Evolutionary conservation across 2,888 invertebrate species (phyloP).

Genomic region (Spodoptera exigua): DNA sequence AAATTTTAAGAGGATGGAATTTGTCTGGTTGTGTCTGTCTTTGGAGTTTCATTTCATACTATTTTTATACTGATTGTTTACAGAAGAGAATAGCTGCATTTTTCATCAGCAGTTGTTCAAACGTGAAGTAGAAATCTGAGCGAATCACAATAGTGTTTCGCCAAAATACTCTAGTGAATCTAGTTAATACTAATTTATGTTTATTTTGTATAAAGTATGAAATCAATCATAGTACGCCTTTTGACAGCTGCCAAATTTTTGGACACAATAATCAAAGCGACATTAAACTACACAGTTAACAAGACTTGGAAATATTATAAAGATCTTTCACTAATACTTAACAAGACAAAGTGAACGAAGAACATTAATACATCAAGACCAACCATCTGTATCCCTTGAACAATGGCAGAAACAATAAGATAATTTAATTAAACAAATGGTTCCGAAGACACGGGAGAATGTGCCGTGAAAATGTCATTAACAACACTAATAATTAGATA

Average conservation of each 20-base stretch:
- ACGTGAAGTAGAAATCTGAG: neutral
- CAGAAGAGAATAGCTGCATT: too few species aligned
- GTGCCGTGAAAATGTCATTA: slow-evolving; percentile 87
- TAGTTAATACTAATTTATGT: slow-evolving; percentile 12
- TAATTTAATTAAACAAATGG: slow-evolving; percentile 78
- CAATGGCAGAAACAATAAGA: slow-evolving; percentile 58
- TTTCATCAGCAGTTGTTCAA: too few species aligned
- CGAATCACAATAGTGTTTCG: too few species aligned
- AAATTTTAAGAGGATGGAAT: slow-evolving; percentile 66
- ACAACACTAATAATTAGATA: slow-evolving; percentile 86
- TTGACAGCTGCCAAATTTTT: slow-evolving; percentile 41
- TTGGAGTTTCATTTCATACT: slow-evolving; percentile 32
- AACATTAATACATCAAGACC: slow-evolving; percentile 42
- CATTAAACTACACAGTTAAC: slow-evolving; percentile 10
- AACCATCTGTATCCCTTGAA: slow-evolving; percentile 51
- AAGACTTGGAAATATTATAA: slow-evolving; percentile 33
- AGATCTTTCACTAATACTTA: slow-evolving; percentile 40
- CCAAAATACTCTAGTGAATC: slow-evolving; percentile 16
- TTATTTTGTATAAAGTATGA: slow-evolving; percentile 29
- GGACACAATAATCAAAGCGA: slow-evolving; percentile 30
- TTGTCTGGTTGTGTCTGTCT: slow-evolving; percentile 53
- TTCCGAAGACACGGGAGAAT: slow-evolving; percentile 78
- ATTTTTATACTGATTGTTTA: slow-evolving; percentile 6
- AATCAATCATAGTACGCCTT: slow-evolving; percentile 41
- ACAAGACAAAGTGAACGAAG: slow-evolving; percentile 30